Conservation (phyloP, 2,797 vertebrate species). For the Enteromius treurensis region DNA sequence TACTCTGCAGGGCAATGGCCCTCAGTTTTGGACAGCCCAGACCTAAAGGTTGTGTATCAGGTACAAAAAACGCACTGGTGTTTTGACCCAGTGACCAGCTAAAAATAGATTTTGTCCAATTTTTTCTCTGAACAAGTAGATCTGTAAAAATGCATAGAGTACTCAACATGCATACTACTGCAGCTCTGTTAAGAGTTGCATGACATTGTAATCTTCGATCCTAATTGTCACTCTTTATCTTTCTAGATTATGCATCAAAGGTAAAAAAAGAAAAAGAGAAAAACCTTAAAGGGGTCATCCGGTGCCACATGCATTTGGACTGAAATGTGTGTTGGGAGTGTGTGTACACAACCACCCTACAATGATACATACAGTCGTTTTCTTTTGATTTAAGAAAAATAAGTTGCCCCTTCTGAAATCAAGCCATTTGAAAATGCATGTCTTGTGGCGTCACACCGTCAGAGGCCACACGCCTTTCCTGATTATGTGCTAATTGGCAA, state of each 20-base stretch:
- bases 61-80: not conserved
- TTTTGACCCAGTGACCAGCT: not conserved
- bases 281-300: too few relatives aligned
- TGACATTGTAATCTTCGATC: not conserved
- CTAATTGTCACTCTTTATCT: not conserved
- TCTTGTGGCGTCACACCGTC: too few relatives aligned
- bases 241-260: not conserved
- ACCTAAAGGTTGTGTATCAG: not conserved
- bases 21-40: not conserved
- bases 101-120: not conserved
- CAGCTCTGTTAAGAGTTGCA: not conserved
- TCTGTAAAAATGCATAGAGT: not conserved
- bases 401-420: too few relatives aligned
- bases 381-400: too few relatives aligned
- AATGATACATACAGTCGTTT: too few relatives aligned
- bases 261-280: not conserved
- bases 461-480: too few relatives aligned
- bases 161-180: too few relatives aligned
- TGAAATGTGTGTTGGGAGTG: too few relatives aligned
- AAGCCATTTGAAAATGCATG: too few relatives aligned
- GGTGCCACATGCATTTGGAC: too few relatives aligned
- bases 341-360: too few relatives aligned
- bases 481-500: too few relatives aligned
- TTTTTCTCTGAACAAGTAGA: not conserved
- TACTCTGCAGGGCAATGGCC: not conserved